phyloP scores from a whole-genome alignment of 2,113 vertebrate species.

The Zapus hudsonius region DNA sequence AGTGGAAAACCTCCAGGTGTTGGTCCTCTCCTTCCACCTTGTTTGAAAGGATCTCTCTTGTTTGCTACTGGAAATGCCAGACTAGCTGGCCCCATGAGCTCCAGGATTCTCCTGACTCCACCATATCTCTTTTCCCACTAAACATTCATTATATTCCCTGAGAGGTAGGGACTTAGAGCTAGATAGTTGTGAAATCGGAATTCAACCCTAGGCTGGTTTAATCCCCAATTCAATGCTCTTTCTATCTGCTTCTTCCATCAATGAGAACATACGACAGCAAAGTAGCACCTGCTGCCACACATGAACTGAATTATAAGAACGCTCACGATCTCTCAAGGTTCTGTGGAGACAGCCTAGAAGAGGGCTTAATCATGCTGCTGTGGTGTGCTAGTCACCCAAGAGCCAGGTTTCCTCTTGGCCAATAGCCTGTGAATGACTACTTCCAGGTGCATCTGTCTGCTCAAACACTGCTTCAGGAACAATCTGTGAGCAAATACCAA shows the following conservation, averaged over 20 bases:
- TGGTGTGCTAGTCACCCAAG: neutral
- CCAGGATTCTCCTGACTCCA: neutral
- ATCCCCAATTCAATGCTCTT: neutral
- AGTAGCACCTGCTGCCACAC: neutral
- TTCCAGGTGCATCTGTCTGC: neutral
- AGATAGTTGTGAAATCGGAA: neutral
- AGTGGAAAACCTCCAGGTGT: too few species aligned
- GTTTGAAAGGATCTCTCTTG: neutral
- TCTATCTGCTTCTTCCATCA: neutral
- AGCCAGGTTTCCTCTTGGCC: neutral
- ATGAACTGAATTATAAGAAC: conserved; percentile 19
- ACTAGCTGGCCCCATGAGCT: neutral
- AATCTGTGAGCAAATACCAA: neutral
- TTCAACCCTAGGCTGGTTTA: neutral
- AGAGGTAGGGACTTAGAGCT: neutral
- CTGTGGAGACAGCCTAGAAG: neutral
- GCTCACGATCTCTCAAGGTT: conserved; percentile 1
- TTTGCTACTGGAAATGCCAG: neutral
- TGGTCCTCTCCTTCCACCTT: too few species aligned
- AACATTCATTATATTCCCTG: neutral
- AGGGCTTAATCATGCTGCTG: neutral
- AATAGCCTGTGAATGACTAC: neutral
- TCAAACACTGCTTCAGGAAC: neutral
- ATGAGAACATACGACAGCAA: neutral
- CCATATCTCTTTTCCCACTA: neutral